Conservation (phyloP, 1,140 invertebrate genomes). For the Drosophila miranda region DNA sequence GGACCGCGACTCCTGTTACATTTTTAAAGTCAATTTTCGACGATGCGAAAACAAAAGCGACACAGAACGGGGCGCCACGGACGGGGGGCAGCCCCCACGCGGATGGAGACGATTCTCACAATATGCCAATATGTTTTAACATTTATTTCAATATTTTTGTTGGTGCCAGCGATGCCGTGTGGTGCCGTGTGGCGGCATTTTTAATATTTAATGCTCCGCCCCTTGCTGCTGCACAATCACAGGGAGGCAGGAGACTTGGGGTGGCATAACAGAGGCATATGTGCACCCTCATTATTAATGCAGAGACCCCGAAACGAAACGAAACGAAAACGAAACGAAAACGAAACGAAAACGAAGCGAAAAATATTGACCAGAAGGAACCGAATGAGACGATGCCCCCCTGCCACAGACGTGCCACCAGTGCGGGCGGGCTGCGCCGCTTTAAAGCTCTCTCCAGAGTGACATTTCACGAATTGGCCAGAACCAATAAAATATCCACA, state of each 20-base stretch:
- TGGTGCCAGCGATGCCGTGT: slow-evolving; percentile 50
- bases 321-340: slow-evolving; percentile 6
- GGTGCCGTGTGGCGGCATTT: slow-evolving; percentile 57
- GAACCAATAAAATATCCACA: slow-evolving; percentile 70
- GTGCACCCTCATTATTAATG: slow-evolving; percentile 75
- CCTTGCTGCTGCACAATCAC: slow-evolving; percentile 46
- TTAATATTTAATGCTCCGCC: slow-evolving; percentile 72
- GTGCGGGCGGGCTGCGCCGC: slow-evolving; percentile 32
- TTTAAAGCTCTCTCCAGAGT: slow-evolving; percentile 81
- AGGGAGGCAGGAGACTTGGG: neutral
- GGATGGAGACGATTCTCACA: slow-evolving; percentile 57
- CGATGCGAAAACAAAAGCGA: slow-evolving; percentile 53
- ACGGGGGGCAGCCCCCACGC: neutral
- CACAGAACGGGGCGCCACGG: neutral
- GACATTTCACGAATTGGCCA: slow-evolving; percentile 81
- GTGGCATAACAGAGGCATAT: slow-evolving; percentile 47
- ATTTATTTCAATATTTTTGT: slow-evolving; percentile 80
- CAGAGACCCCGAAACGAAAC: slow-evolving; percentile 38
- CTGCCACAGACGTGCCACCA: too few species aligned
- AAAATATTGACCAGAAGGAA: slow-evolving; percentile 37
- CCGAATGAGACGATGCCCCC: neutral
- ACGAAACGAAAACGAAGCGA: slow-evolving; percentile 50
- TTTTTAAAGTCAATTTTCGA: slow-evolving; percentile 70
- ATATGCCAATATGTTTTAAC: slow-evolving; percentile 80
- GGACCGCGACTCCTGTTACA: slow-evolving; percentile 40